These are phyloP conservation scores for Prorops nasuta DNA, from an alignment of 1,140 invertebrate species.

Conservation along the genomic window DNA sequence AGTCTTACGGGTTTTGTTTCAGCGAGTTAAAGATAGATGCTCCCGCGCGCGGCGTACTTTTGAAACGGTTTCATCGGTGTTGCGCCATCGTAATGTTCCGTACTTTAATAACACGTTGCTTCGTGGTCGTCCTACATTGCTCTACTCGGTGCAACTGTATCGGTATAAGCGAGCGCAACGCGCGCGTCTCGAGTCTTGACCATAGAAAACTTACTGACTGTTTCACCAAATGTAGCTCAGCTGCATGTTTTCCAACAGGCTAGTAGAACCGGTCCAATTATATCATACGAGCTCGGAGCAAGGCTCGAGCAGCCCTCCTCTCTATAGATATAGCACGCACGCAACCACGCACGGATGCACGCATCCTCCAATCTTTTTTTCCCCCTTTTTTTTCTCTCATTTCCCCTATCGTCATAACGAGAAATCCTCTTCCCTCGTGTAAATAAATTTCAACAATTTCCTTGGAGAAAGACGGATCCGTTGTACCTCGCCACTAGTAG, in stretches of 20 bases:
- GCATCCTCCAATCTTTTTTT: neutral
- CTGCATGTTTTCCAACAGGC: conserved; percentile 30
- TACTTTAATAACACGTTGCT: neutral
- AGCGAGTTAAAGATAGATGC: conserved; percentile 27
- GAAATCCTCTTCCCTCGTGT: neutral
- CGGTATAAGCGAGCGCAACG: too few species aligned
- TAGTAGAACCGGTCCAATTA: conserved; percentile 50
- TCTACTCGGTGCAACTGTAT: conserved; percentile 8
- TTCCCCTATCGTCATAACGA: neutral
- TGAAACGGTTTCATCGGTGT: conserved; percentile 19
- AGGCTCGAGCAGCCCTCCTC: too few species aligned
- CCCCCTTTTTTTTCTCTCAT: neutral
- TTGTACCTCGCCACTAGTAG: too few species aligned
- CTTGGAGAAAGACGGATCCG: too few species aligned
- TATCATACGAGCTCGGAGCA: too few species aligned
- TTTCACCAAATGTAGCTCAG: conserved; percentile 17
- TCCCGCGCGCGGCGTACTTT: conserved; percentile 13
- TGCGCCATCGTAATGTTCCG: conserved; percentile 6
- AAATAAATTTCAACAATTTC: too few species aligned
- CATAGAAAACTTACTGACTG: conserved; percentile 28
- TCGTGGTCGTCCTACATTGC: neutral
- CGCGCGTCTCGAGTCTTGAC: too few species aligned
- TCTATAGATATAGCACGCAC: too few species aligned
- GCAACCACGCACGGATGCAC: neutral
- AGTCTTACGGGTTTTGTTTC: neutral